Evolutionary conservation across 2,888 invertebrate genomes (phyloP).

Genomic region (Tridacna gigas): DNA sequence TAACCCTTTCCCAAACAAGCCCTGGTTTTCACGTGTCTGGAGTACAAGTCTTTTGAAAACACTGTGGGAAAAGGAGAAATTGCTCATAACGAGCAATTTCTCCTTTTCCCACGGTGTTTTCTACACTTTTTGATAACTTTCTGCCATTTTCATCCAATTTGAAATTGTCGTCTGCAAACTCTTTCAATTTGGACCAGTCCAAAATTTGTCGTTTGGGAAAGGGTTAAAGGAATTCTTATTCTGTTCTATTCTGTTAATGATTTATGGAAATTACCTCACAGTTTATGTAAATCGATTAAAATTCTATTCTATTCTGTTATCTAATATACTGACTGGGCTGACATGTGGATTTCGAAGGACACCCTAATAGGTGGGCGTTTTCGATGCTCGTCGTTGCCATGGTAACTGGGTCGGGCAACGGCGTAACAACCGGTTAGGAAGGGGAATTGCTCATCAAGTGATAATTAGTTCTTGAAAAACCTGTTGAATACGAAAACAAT

Average conservation of each 20-base stretch:
- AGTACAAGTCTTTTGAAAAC: neutral
- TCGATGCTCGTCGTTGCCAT: slow-evolving; percentile 8
- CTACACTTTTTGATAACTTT: too few relatives aligned
- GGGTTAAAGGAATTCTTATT: too few relatives aligned
- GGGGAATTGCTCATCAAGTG: slow-evolving; percentile 2
- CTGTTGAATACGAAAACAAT: slow-evolving; percentile 18
- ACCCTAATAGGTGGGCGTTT: slow-evolving; percentile 18
- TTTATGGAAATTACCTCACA: too few relatives aligned
- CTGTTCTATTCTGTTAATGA: too few relatives aligned
- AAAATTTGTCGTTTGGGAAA: too few relatives aligned
- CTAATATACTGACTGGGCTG: neutral
- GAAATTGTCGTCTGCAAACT: too few relatives aligned
- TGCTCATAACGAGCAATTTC: neutral
- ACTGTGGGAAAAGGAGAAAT: neutral
- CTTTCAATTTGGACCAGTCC: too few relatives aligned
- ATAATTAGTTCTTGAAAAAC: slow-evolving; percentile 17
- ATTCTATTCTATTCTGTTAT: too few relatives aligned
- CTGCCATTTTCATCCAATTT: too few relatives aligned
- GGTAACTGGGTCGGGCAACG: neutral
- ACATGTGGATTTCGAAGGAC: slow-evolving; percentile 21
- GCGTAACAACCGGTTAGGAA: slow-evolving; percentile 13
- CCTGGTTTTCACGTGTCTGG: too few relatives aligned
- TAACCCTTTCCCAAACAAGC: too few relatives aligned
- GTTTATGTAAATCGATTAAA: too few relatives aligned
- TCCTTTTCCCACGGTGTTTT: neutral